Evolutionary conservation across 2,888 invertebrate genomes (phyloP).

Genomic region (Caenorhabditis auriculariae): DNA sequence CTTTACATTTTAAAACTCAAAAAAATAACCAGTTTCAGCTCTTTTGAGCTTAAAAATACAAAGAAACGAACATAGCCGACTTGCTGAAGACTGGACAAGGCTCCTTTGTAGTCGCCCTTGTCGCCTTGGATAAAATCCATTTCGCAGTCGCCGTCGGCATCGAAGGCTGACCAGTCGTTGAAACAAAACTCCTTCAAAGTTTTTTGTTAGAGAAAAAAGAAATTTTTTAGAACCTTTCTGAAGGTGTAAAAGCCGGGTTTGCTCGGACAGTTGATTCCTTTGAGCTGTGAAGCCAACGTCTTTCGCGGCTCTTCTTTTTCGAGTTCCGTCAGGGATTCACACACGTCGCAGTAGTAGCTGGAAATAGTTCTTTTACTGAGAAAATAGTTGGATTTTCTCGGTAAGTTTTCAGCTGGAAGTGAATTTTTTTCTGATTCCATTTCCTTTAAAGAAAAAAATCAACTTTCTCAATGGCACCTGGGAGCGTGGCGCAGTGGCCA

Average conservation of each 20-base stretch:
- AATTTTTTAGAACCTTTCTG: slow-evolving; percentile 54
- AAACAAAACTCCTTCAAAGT: slow-evolving; percentile 59
- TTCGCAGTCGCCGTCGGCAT: slow-evolving; percentile 61
- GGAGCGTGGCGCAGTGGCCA: too few relatives aligned
- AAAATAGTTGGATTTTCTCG: too few relatives aligned
- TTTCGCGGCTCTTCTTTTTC: slow-evolving; percentile 30
- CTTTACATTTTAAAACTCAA: not conserved
- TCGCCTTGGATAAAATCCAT: slow-evolving; percentile 60
- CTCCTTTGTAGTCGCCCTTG: slow-evolving; percentile 56
- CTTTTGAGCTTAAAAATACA: not conserved
- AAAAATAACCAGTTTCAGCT: not conserved
- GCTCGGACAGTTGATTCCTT: slow-evolving; percentile 60
- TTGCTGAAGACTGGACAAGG: slow-evolving; percentile 59
- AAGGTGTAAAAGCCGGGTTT: slow-evolving; percentile 58
- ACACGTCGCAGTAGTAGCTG: slow-evolving; percentile 63
- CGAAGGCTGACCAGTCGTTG: slow-evolving; percentile 63
- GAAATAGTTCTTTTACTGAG: slow-evolving; percentile 9
- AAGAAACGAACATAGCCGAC: slow-evolving; percentile 58
- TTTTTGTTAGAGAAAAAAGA: too few relatives aligned
- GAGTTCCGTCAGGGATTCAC: slow-evolving; percentile 55
- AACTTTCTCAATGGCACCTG: too few relatives aligned
- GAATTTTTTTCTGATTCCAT: not conserved
- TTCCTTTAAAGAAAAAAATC: too few relatives aligned
- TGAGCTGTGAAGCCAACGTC: slow-evolving; percentile 44
- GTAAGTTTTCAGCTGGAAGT: not conserved